Evolutionary conservation across 2,113 vertebrate species (phyloP), one percentile per base, ranked within the genome.

Genomic region (Sigmodon hispidus): DNA sequence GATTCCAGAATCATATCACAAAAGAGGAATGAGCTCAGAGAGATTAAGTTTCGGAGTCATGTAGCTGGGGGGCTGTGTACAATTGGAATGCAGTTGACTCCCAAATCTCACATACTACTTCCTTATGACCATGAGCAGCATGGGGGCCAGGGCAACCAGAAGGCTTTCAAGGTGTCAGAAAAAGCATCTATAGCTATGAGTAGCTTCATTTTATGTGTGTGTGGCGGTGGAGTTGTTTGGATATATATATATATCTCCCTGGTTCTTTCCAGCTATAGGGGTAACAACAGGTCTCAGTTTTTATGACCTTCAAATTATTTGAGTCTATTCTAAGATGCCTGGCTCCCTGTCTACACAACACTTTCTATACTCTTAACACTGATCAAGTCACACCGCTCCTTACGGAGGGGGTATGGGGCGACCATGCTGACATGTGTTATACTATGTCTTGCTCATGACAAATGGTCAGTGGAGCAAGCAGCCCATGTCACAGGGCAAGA

Each of bases 401-500:
- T 48, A 16, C 8, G 17, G 7, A 0, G 3, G 36, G 24, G 3
- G 19, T 70, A 3, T 52, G 8, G 11, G 5, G 31, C 16, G 24
- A 22, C 21, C 81, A 45, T 21, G 67, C 16, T 52, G 36, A 21
- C 16, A 2, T 0, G 0, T 52, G 45, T 15, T 50, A 12, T n/a
- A 22, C 22, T 21, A 0, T 48, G 24, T 65, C 90, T 87, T 40
- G 0, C 10, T 69, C 26, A 40, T 55, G n/a, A 70, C 0, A 0
- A 48, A 52, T 61, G 63, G 7, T 11, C 29, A 48, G 43, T 24
- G 7, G 13, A 75, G 45, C 50, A 75, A 76, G 31, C n/a, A 50
- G 21, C 19, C 10, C 10, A 6, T 15, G 4, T 55, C 31, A 43
- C 69, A n/a, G n/a, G n/a, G n/a, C n/a, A 22, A 1, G 93, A 65